Percentiles rank a stretch among this genome's conserved stretches.
Evolutionary conservation across 2,113 vertebrate species (phyloP).

Genomic region (Phylloscopus whistleri): DNA sequence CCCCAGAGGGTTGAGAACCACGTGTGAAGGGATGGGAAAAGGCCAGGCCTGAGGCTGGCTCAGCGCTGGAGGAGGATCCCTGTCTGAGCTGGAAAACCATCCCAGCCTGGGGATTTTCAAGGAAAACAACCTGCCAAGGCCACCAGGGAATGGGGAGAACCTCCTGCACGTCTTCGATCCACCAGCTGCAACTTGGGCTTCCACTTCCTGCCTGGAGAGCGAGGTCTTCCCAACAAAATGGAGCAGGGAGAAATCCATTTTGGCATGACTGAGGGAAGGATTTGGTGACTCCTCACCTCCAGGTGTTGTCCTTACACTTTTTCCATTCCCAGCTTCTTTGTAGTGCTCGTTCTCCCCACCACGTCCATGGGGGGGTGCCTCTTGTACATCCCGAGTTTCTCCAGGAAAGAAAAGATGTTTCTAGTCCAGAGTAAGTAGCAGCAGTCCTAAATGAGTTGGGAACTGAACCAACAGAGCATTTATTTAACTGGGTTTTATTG

Average conservation of each 20-base stretch:
- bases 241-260: neutral
- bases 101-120: neutral
- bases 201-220: rapidly evolving
- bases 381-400: slow-evolving; percentile 2
- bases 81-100: neutral
- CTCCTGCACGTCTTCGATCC: neutral
- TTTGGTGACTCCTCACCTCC: neutral
- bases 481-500: neutral
- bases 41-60: neutral
- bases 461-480: neutral
- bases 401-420: slow-evolving; percentile 41
- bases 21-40: neutral
- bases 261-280: neutral
- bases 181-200: neutral
- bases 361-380: neutral
- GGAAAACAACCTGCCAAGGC: neutral
- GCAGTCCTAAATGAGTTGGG: slow-evolving; percentile 9
- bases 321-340: neutral
- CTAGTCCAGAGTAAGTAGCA: slow-evolving; percentile 35
- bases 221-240: neutral
- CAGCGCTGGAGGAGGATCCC: neutral
- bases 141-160: neutral
- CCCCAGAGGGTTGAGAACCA: neutral
- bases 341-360: neutral
- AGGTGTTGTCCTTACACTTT: neutral